Evolutionary conservation across 2,113 vertebrate species (phyloP).

Genomic region (Machaerirhynchus nigripectus): DNA sequence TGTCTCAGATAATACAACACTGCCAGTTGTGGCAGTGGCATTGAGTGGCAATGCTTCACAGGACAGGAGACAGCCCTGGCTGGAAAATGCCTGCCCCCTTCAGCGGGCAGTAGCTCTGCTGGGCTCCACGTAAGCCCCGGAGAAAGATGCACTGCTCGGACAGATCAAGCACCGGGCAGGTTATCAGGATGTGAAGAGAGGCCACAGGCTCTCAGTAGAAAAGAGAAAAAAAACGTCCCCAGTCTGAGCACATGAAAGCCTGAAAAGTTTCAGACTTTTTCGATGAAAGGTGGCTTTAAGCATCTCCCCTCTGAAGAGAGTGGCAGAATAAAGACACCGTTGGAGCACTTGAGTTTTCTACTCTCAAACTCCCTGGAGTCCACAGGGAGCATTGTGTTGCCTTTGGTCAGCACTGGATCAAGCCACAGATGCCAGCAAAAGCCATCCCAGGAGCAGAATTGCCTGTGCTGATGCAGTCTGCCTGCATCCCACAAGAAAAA

Average conservation of each 20-base stretch:
- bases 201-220: neutral
- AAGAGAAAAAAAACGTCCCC: neutral
- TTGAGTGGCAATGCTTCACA: neutral
- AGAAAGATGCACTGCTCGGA: neutral
- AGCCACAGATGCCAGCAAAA: neutral
- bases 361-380: neutral
- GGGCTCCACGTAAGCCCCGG: neutral
- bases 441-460: neutral
- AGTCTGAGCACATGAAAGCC: neutral
- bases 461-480: neutral
- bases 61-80: neutral
- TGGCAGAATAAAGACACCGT: neutral
- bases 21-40: neutral
- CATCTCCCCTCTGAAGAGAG: neutral
- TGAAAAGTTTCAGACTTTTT: neutral
- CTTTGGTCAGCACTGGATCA: conserved; percentile 29
- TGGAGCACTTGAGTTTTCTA: neutral
- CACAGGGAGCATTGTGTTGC: neutral
- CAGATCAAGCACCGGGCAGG: neutral
- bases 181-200: neutral
- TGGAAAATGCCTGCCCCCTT: neutral
- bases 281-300: conserved; percentile 4
- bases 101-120: neutral
- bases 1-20: neutral
- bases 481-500: neutral